Base-by-base conservation (phyloP, 2,888 invertebrate genomes). In the Thumatha senex region DNA sequence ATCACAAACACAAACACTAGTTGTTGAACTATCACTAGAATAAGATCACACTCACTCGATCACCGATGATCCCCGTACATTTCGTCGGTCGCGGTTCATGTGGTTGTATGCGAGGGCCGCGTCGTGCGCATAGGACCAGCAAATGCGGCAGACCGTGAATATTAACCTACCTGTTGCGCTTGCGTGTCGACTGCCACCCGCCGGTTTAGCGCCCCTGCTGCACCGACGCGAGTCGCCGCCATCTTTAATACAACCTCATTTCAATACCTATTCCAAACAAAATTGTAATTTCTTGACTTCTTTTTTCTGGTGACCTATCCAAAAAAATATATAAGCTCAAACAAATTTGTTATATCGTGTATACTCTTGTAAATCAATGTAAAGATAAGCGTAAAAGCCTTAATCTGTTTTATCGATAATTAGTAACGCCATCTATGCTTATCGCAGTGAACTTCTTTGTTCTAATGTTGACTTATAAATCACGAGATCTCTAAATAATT, bases 161-260 rank as follows among this genome's bases (percentile, higher is more conserved):
- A 79, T 82, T 90, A 89, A 89, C 91, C 89, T 90, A 90, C 89
- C 91, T 90, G 89, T 77, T 77, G 82, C 87, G 89, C 84, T 87
- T 86, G 90, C 91, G 90, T 91, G 91, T 91, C 88, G 82, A 74
- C 72, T 63, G 70, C 62, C 76, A 65, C 76, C 67, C 51, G 60
- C 63, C 67, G 76, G 80, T 77, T 83, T 83, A 79, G 71, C 65
- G 68, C 66, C 58, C 57, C 87, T 81, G 81, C 75, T 86, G 76
- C 80, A 84, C 81, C 90, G 86, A 90, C 87, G 43, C 53, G 34
- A 56, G 58, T 57, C 54, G 65, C 80, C 82, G 82, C 85, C 81
- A 83, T 82, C 63, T 78, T 84, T 77, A 59, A 76, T 70, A 76
- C 78, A 81, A 74, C 79, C 78, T 80, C 57, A 56, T 36, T 49